Evolutionary conservation across 2,113 vertebrate species (phyloP), one percentile per base, ranked within the genome.

Genomic region (Brachyhypopomus gauderio): DNA sequence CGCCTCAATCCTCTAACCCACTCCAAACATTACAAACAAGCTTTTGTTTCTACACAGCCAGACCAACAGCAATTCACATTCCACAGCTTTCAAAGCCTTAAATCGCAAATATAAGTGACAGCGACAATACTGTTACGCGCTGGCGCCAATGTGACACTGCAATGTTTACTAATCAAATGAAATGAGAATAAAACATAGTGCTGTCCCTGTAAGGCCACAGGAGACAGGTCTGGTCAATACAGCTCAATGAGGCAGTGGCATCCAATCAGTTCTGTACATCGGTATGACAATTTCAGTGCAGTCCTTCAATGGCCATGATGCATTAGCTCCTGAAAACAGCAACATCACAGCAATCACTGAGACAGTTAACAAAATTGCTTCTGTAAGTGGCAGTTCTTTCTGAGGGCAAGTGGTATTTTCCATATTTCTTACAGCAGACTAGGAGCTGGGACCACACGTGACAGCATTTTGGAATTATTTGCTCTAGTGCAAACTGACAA

Each of bases 91-190:
- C 62, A 56, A 78, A 74, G 75, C 38, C 64, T 75, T 69, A 41
- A 74, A 56, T 45, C 7, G 69, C 56, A 48, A 34, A 36, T 27
- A 30, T 55, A 73, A 74, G 48, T 25, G 41, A 78, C 36, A 63
- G n/a, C 27, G 19, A 83, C 78, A 78, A 78, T 70, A 62, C 36
- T 70, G 59, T 72, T 86, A 82, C 80, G 67, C 77, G 66, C 23
- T 36, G 72, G 23, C 52, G 66, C 55, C 72, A 55, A 72, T 27
- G 72, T 38, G 45, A 78, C 72, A 79, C 36, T 64, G 58, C 27
- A 79, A 63, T 41, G 38, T 60, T 45, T n/a, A 27, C 56, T 71
- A 69, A 75, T 75, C 34, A 75, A 69, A 76, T 52, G 52, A 60
- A 62, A 62, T 6, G n/a, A 48, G 72, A 60, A 60, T 72, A 82